phyloP scores from a whole-genome alignment of 2,113 vertebrate species.

The Hylia prasina region DNA sequence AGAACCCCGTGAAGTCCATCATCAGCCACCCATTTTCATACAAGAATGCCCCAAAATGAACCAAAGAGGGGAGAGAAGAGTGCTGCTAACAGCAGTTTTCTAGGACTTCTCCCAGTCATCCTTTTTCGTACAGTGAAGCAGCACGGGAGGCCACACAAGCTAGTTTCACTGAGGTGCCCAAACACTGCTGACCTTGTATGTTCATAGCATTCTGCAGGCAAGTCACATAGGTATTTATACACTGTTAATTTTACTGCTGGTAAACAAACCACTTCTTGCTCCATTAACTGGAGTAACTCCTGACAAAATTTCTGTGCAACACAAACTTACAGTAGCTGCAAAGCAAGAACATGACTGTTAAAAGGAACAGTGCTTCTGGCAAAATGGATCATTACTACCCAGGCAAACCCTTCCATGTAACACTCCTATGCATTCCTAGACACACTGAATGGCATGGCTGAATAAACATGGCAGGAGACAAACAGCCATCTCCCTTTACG shows the following conservation, averaged over 20 bases:
- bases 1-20: background rate
- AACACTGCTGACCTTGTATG: rapidly evolving
- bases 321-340: background rate
- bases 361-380: background rate
- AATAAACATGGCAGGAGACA: background rate
- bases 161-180: background rate
- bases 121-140: background rate
- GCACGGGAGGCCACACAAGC: background rate
- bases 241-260: background rate
- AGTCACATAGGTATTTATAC: background rate
- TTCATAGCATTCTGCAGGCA: background rate
- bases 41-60: background rate
- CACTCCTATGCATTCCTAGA: background rate
- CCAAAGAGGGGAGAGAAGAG: rapidly evolving
- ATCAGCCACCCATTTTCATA: background rate
- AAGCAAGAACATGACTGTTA: background rate
- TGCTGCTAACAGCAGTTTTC: background rate
- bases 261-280: background rate
- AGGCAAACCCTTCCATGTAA: background rate
- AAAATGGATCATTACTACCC: rapidly evolving
- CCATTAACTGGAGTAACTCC: background rate
- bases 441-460: background rate
- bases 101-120: background rate
- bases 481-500: rapidly evolving
- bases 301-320: background rate